Evolutionary conservation across 2,888 invertebrate genomes (phyloP).

Genomic region (Blomia tropicalis): DNA sequence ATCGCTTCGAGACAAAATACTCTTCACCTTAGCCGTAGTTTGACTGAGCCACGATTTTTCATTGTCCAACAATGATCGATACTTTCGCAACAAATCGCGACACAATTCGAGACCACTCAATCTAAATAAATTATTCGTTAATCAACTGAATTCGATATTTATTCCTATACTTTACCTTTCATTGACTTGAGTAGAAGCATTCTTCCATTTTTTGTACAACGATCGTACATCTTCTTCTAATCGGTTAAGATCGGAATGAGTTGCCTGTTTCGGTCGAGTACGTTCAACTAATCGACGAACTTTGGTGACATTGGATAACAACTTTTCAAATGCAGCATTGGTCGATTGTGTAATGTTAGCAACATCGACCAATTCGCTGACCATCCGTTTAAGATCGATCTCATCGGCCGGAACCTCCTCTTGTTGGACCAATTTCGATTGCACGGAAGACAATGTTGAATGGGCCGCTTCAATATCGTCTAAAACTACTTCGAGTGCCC

Average conservation of each 20-base stretch:
- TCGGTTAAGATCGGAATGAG: slow-evolving; percentile 43
- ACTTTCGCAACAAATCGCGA: slow-evolving; percentile 72
- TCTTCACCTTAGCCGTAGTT: slow-evolving; percentile 42
- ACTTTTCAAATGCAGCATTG: slow-evolving; percentile 59
- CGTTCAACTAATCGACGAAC: slow-evolving; percentile 74
- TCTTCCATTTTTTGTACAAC: slow-evolving; percentile 14
- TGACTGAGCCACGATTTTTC: slow-evolving; percentile 81
- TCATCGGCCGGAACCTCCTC: slow-evolving; percentile 77
- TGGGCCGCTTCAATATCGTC: slow-evolving; percentile 78
- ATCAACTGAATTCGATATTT: too few species aligned
- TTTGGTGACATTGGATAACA: slow-evolving; percentile 77
- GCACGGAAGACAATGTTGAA: slow-evolving; percentile 74
- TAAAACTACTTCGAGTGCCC: slow-evolving; percentile 74
- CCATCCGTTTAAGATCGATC: slow-evolving; percentile 47
- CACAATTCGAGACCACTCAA: slow-evolving; percentile 77
- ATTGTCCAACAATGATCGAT: slow-evolving; percentile 66
- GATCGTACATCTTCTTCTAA: slow-evolving; percentile 25
- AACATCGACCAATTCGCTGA: slow-evolving; percentile 51
- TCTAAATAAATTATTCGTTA: slow-evolving; percentile 35
- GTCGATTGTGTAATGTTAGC: slow-evolving; percentile 54
- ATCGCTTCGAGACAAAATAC: slow-evolving; percentile 23
- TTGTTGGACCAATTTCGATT: slow-evolving; percentile 75
- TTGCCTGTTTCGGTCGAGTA: slow-evolving; percentile 54
- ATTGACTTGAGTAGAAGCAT: background rate
- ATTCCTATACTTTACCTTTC: background rate